Evolutionary conservation across 2,113 vertebrate genomes (phyloP).

Genomic region (Dolichotis patagonum): DNA sequence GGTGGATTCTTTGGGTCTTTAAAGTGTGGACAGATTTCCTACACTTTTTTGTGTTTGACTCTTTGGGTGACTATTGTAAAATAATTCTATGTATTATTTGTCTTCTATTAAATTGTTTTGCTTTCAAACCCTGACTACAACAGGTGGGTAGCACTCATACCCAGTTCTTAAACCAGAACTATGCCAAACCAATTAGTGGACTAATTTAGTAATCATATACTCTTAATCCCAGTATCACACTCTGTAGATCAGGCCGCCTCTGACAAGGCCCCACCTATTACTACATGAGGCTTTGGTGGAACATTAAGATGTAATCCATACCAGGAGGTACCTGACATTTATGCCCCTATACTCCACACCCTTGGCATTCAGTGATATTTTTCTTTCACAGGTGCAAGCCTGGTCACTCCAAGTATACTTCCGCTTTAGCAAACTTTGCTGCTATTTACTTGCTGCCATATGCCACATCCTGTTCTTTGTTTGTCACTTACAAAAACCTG

Average conservation of each 20-base stretch:
- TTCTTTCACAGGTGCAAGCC: not conserved
- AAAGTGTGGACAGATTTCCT: too few relatives aligned
- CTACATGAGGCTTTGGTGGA: not conserved
- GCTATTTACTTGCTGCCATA: not conserved
- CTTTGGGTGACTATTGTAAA: too few relatives aligned
- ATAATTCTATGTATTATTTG: too few relatives aligned
- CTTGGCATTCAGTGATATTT: not conserved
- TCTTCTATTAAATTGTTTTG: too few relatives aligned
- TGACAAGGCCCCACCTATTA: not conserved
- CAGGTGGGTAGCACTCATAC: not conserved
- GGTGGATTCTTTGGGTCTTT: too few relatives aligned
- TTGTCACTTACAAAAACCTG: not conserved
- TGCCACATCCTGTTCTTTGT: not conserved
- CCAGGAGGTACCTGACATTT: not conserved
- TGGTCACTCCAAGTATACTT: not conserved
- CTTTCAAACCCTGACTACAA: too few relatives aligned
- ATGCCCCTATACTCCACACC: not conserved
- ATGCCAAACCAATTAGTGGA: not conserved
- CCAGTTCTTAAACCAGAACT: not conserved
- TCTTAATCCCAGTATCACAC: not conserved
- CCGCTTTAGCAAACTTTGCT: not conserved
- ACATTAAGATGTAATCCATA: not conserved
- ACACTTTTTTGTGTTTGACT: too few relatives aligned
- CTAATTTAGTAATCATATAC: not conserved
- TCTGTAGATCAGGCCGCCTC: not conserved